Base-by-base conservation (phyloP, 2,888 invertebrate species). In the Alloscopus bannaensis region DNA sequence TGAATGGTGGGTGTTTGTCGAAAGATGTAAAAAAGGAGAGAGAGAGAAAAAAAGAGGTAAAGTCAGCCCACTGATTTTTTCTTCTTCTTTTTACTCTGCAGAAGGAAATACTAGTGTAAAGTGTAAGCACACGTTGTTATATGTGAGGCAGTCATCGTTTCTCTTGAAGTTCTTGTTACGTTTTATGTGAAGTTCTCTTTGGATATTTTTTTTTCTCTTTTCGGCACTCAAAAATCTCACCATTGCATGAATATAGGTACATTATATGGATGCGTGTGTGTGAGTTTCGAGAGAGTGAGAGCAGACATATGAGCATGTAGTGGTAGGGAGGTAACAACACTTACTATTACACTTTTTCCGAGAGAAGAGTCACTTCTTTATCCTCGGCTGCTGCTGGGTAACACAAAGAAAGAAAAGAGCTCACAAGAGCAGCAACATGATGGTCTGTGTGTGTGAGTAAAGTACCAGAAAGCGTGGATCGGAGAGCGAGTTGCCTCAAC, bases 281-380 rank as follows among this genome's bases (percentile, higher is more conserved):
- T n/a, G n/a, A n/a, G n/a, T n/a, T n/a, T n/a, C n/a, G n/a, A n/a
- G n/a, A n/a, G n/a, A n/a, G n/a, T n/a, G n/a, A n/a, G n/a, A n/a
- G n/a, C n/a, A n/a, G n/a, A n/a, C n/a, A n/a, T n/a, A n/a, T n/a
- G n/a, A n/a, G n/a, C n/a, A n/a, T 66, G 1, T 22, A 24, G n/a
- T 42, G 57, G 60, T 60, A 57, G 36, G 42, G 28, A 55, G 57
- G 57, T 55, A 42, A 20, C 40, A 68, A 62, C 62, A 70, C 59
- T 28, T 29, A 16, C 69, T 42, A 40, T 70, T 47, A 47, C 47
- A n/a, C 47, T 52, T 52, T 22, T 57, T 28, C 28, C 20, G 50
- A 28, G 18, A 42, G 64, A 70, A 60, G 47, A 70, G 47, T 71
- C 70, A 47, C 70, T 24, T 59, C 62, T 60, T 62, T 71, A 62